phyloP scores from a whole-genome alignment of 2,888 invertebrate genomes.

The Drosophila anomalata region DNA sequence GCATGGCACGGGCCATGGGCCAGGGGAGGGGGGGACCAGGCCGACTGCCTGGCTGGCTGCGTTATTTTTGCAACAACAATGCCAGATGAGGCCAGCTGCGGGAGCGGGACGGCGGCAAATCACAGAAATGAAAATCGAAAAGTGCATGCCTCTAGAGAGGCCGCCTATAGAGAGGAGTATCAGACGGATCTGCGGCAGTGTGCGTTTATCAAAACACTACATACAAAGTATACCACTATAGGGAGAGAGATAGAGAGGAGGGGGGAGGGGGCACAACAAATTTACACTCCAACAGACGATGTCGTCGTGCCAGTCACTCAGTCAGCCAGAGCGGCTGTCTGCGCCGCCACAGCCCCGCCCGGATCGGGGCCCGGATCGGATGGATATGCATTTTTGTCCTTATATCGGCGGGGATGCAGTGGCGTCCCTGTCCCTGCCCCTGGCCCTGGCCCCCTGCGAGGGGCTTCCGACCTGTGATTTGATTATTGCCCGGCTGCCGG shows the following conservation, averaged over 20 bases:
- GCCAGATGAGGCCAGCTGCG: constrained; percentile 34
- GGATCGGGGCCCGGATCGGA: background rate
- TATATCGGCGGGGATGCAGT: constrained; percentile 12
- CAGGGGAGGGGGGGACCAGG: constrained; percentile 4
- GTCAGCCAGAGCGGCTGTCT: constrained; percentile 71
- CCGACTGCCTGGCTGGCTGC: constrained; percentile 34
- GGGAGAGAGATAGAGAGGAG: background rate
- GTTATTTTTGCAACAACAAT: constrained; percentile 81
- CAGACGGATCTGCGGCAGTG: constrained; percentile 11
- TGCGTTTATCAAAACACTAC: constrained; percentile 38
- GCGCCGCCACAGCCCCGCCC: constrained; percentile 19
- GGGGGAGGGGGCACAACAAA: constrained; percentile 56
- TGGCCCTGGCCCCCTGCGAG: too few relatives aligned
- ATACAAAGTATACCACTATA: constrained; percentile 55
- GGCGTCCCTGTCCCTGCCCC: background rate
- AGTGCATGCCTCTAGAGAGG: constrained; percentile 58
- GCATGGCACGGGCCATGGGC: too few relatives aligned
- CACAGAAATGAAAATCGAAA: constrained; percentile 75
- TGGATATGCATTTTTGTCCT: constrained; percentile 26
- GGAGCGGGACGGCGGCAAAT: constrained; percentile 32
- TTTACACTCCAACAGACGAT: constrained; percentile 65
- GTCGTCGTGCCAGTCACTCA: constrained; percentile 73
- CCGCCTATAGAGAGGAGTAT: background rate
- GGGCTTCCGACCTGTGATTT: background rate
- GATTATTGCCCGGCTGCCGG: background rate